Percentiles rank a stretch among this genome's conserved stretches.
phyloP scores from a whole-genome alignment of 2,113 vertebrate genomes.

The Amblyopsis rosae region DNA sequence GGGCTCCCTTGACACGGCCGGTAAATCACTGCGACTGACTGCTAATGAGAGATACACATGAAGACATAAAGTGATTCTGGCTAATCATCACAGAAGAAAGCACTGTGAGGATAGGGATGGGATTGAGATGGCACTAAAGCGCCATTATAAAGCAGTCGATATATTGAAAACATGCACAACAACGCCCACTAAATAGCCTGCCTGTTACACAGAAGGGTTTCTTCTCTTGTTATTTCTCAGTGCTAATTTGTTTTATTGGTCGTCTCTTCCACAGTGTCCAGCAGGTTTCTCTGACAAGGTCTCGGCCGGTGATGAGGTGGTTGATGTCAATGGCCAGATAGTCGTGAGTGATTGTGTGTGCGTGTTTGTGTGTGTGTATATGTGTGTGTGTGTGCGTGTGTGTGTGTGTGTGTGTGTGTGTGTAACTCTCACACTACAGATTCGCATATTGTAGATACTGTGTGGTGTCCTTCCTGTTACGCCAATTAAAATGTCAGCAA shows the following conservation, averaged over 20 bases:
- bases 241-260: not conserved
- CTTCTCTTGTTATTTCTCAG: not conserved
- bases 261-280: slow-evolving; percentile 54
- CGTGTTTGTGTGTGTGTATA: not conserved
- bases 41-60: slow-evolving; percentile 8
- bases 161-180: not conserved
- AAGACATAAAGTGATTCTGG: not conserved
- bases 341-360: slow-evolving; percentile 82
- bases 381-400: not conserved
- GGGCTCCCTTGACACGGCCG: slow-evolving; percentile 23
- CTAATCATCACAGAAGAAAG: not conserved
- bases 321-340: slow-evolving; percentile 90
- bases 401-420: too few relatives aligned
- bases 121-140: too few relatives aligned
- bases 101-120: not conserved
- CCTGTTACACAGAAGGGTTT: not conserved
- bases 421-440: not conserved
- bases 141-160: too few relatives aligned
- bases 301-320: slow-evolving; percentile 88
- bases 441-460: too few relatives aligned
- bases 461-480: too few relatives aligned
- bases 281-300: slow-evolving; percentile 68
- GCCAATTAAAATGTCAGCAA: too few relatives aligned
- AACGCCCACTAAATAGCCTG: not conserved
- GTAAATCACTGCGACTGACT: slow-evolving; percentile 16